Evolutionary conservation across 2,113 vertebrate genomes (phyloP).

Genomic region (Neolamprologus devosi): DNA sequence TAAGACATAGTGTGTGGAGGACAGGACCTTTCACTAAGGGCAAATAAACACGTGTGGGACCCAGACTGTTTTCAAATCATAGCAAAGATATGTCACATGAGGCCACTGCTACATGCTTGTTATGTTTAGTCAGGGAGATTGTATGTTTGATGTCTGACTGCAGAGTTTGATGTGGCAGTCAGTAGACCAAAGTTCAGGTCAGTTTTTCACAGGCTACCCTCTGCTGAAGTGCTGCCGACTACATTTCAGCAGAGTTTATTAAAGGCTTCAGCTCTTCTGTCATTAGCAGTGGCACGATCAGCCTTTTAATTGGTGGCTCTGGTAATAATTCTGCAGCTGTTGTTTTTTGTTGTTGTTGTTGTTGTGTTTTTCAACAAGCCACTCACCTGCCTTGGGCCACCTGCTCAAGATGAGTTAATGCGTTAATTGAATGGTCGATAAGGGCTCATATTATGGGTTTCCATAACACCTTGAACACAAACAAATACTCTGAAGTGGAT

Average conservation of each 20-base stretch:
- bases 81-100: not conserved
- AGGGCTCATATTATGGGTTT: not conserved
- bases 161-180: not conserved
- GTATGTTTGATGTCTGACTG: not conserved
- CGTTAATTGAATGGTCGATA: slow-evolving; percentile 8
- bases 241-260: slow-evolving; percentile 3
- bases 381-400: slow-evolving; percentile 22
- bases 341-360: not conserved
- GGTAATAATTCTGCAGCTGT: not conserved
- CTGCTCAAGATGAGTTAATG: slow-evolving; percentile 29
- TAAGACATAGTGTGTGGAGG: not conserved
- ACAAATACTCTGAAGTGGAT: not conserved
- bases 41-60: not conserved
- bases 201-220: not conserved
- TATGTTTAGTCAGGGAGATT: not conserved
- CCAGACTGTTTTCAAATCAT: not conserved
- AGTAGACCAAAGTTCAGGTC: slow-evolving; percentile 10
- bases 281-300: not conserved
- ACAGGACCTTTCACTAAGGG: not conserved
- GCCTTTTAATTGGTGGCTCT: slow-evolving; percentile 1
- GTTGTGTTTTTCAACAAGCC: not conserved
- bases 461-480: slow-evolving; percentile 3
- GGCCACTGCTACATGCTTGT: not conserved
- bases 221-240: not conserved
- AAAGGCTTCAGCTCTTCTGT: slow-evolving; percentile 4